A percentile compares a stretch with the other conserved stretches of the same genome.
Evolutionary conservation across 2,113 vertebrate species (phyloP).

Genomic region (Lamprotornis superbus): DNA sequence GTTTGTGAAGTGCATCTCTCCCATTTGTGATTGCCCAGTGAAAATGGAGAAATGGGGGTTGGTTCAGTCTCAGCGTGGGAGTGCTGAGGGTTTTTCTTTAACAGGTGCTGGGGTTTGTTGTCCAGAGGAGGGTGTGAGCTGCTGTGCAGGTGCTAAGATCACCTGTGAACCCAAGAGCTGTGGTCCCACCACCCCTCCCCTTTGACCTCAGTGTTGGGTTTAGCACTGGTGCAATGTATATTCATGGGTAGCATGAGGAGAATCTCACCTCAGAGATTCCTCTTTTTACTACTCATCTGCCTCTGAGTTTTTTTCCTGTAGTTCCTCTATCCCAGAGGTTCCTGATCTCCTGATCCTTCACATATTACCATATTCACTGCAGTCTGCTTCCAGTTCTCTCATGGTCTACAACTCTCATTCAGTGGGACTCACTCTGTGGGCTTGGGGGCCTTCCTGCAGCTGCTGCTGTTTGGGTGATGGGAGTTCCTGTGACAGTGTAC

Average conservation of each 20-base stretch:
- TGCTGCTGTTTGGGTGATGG: not conserved
- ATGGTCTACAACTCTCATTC: accelerated
- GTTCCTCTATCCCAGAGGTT: not conserved
- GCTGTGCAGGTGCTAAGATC: not conserved
- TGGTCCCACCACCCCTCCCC: not conserved
- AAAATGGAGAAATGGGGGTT: accelerated
- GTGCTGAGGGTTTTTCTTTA: not conserved
- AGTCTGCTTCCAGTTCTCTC: not conserved
- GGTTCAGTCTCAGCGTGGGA: accelerated
- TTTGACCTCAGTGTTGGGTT: not conserved
- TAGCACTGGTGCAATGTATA: not conserved
- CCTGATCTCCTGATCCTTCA: not conserved
- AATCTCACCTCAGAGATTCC: not conserved
- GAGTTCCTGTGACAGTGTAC: not conserved
- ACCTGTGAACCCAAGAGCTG: not conserved
- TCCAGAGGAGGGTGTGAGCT: not conserved
- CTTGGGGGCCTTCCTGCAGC: not conserved
- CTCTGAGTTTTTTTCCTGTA: not conserved
- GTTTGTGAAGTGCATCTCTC: not conserved
- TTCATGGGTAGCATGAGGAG: accelerated
- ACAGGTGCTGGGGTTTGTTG: not conserved
- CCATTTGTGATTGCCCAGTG: not conserved
- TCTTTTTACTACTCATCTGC: not conserved
- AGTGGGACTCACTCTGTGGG: not conserved
- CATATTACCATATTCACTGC: accelerated